Percentiles rank a stretch among this genome's conserved stretches.
These are phyloP conservation scores for Sarcophaga peregrina DNA, from an alignment of 1,140 invertebrate species.

Conservation along the genomic window DNA sequence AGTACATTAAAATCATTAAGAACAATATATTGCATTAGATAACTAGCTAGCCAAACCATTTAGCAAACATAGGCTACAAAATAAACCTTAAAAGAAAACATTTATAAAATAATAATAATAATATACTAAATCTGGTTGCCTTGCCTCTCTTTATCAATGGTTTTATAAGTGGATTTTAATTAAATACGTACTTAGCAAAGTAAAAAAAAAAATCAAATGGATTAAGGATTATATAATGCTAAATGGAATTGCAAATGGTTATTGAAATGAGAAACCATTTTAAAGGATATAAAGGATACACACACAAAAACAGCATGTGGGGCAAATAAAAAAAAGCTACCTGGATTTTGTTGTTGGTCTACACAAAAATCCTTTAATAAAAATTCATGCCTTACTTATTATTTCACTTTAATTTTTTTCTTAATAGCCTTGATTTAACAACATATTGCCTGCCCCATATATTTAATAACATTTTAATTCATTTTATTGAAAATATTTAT, in stretches of 20 bases:
- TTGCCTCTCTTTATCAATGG: not conserved
- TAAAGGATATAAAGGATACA: not conserved
- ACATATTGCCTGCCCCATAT: not conserved
- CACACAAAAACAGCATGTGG: conserved; percentile 12
- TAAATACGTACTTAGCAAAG: not conserved
- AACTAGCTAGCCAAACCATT: too few species aligned
- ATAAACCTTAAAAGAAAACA: too few species aligned
- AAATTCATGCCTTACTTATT: not conserved
- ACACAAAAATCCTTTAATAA: not conserved
- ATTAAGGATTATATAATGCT: not conserved
- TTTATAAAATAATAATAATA: not conserved
- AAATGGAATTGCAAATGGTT: conserved; percentile 3
- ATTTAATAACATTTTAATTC: not conserved
- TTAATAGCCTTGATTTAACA: not conserved
- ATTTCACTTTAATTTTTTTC: too few species aligned
- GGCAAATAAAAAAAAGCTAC: conserved; percentile 12
- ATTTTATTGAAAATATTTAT: not conserved
- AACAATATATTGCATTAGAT: too few species aligned
- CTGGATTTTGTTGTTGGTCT: not conserved
- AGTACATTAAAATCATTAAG: too few species aligned
- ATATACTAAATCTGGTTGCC: not conserved
- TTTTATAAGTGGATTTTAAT: not conserved
- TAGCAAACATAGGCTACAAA: too few species aligned
- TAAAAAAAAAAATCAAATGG: not conserved
- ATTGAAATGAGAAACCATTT: conserved; percentile 1